Evolutionary conservation across 2,888 invertebrate species (phyloP), one percentile per base, ranked within the genome.

Genomic region (Xanthia icteritia): DNA sequence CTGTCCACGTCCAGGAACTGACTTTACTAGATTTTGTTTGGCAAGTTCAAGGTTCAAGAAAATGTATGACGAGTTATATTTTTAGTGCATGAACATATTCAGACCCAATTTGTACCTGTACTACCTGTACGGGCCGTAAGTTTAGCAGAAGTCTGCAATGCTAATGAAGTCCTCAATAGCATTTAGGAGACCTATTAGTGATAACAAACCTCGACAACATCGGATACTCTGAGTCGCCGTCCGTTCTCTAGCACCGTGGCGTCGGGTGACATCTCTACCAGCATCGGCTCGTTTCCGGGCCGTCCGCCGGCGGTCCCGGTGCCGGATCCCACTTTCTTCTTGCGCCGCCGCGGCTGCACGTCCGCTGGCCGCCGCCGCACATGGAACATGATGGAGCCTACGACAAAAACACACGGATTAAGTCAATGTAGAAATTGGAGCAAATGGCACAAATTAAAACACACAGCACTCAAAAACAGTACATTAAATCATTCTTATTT

Each of bases 341-440:
- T 98, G 89, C 99, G 98, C 88, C 99, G 98, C 82, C 99, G 97
- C 84, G 98, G 99, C 94, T 98, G 98, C 91, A 98, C 98, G 94
- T 99, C 99, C 70, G 98, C 98, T 88, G 99, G 99, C 92, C 99
- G 97, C 93, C 99, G 97, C 92, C 99, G 97, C 94, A 99, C 99
- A 97, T 99, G 99, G 95, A 99, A 99, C 98, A 99, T 99, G 93
- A 99, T 98, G 92, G 99, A 99, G 95, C 99, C 99, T 99, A 96
- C 91, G 67, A 86, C 78, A 86, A 86, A 82, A 51, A 85, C 27
- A 71, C n/a, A 54, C 1, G 17, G 20, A 74, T 66, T 73, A 56
- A 73, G 56, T 61, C 0, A 64, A 75, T 73, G 23, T 36, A 17
- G 20, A 27, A 67, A 54, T 66, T 17, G 23, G 36, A 39, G 4